Evolutionary conservation across 2,888 invertebrate genomes (phyloP), one percentile per base, ranked within the genome.

Genomic region (Andrena camellia): DNA sequence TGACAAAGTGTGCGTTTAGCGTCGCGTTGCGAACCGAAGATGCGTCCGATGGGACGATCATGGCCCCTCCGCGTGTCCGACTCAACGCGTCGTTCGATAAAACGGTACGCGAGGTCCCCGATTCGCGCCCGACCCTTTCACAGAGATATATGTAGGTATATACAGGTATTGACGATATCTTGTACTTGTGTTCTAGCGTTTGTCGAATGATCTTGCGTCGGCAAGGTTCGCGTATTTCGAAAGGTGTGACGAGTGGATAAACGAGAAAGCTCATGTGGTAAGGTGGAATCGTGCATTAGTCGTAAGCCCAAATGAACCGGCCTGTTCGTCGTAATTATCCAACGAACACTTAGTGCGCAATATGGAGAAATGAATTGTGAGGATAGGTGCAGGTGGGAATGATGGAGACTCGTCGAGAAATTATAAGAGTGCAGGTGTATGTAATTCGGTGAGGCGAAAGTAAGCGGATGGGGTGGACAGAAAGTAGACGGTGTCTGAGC

Each of bases 151-250:
- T 57, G 57, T 57, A 57, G 26, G 57, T 83, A 82, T 82, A 83
- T 83, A 83, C 78, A 83, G 69, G 72, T 84, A 84, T 84, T 84
- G 84, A 84, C 84, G 84, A 79, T 76, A 60, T 73, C 84, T 84
- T 84, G 84, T 84, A 84, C 84, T 84, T 76, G 78, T 72, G 84
- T 81, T 81, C 66, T 64, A 70, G 26, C 52, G 50, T 67, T 81
- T 70, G 59, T 62, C 57, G 67, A 57, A 80, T 63, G 63, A 20
- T 68, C 60, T 71, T 71, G 23, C 42, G 17, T 17, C 42, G 42
- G 42, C 42, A 42, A 42, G 42, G 42, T 17, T 10, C 23, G 57
- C 57, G 54, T 26, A 5, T 57, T 57, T 23, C 23, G 20, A 23
- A 8, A 57, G 23, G 57, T 57, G 26, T 23, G 10, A 26, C 57